A percentile compares a stretch with the other conserved stretches of the same genome.
Evolutionary conservation across 2,113 vertebrate species (phyloP).

Genomic region (Falco punctatus): DNA sequence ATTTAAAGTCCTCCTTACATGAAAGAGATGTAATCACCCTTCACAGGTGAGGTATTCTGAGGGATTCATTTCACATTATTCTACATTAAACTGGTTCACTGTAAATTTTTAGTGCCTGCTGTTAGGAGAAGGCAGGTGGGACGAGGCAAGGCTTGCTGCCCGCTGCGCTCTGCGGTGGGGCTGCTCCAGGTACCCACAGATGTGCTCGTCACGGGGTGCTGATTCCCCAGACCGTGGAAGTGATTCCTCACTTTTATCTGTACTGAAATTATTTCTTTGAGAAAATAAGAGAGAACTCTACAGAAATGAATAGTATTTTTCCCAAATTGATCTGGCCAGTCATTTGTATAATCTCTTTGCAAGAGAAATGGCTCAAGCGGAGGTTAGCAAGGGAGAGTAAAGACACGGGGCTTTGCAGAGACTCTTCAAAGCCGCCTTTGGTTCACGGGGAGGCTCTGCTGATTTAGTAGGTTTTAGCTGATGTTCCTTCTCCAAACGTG

Average conservation of each 20-base stretch:
- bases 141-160: not conserved
- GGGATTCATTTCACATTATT: not conserved
- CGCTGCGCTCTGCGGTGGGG: not conserved
- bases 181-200: not conserved
- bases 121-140: not conserved
- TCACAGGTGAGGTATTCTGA: slow-evolving; percentile 4
- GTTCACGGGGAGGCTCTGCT: not conserved
- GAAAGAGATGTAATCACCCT: slow-evolving; percentile 20
- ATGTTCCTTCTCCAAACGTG: not conserved
- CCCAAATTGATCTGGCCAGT: not conserved
- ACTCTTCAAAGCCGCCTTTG: fast-evolving
- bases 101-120: not conserved
- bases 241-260: not conserved
- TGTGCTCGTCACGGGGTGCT: fast-evolving
- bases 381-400: no score
- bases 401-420: not conserved
- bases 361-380: fast-evolving
- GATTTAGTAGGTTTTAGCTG: fast-evolving
- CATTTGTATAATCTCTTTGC: not conserved
- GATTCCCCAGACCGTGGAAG: fast-evolving
- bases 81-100: not conserved
- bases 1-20: not conserved
- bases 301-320: not conserved
- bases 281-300: not conserved
- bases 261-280: not conserved